These are phyloP conservation scores for Leptinotarsa rubiginosa DNA, from an alignment of 2,888 invertebrate genomes.

Conservation along the genomic window DNA sequence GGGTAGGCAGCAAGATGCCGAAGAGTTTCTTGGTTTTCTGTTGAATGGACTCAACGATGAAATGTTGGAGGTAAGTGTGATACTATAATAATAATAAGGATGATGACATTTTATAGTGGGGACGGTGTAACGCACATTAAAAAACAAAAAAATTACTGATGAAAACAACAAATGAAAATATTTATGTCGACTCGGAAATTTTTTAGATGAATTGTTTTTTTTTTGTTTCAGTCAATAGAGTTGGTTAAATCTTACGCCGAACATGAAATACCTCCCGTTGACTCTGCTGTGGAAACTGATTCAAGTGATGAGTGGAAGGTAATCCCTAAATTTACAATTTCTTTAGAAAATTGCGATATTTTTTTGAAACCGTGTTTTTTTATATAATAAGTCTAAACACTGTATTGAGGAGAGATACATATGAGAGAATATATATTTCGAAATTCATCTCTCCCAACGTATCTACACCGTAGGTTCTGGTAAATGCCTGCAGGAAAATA, in stretches of 20 bases:
- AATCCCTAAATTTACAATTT: conserved; percentile 40
- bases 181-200: background rate
- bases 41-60: conserved; percentile 96
- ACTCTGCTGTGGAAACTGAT: conserved; percentile 61
- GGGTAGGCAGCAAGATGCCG: conserved; percentile 96
- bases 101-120: background rate
- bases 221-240: conserved; percentile 68
- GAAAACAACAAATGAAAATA: too few species aligned
- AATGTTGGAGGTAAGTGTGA: conserved; percentile 83
- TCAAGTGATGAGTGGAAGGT: conserved; percentile 78
- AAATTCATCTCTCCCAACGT: too few species aligned
- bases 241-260: conserved; percentile 61
- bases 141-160: too few species aligned
- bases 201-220: background rate
- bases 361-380: too few species aligned
- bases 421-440: too few species aligned
- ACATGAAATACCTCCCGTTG: conserved; percentile 54
- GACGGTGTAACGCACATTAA: too few species aligned
- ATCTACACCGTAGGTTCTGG: too few species aligned
- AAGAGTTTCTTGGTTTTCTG: conserved; percentile 93
- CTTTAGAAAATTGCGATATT: too few species aligned
- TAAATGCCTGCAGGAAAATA: too few species aligned
- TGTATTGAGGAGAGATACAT: too few species aligned
- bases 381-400: too few species aligned
- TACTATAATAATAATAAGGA: background rate